phyloP scores from a whole-genome alignment of 64 coral and sea anemone genomes.

The Actinia tenebrosa region DNA sequence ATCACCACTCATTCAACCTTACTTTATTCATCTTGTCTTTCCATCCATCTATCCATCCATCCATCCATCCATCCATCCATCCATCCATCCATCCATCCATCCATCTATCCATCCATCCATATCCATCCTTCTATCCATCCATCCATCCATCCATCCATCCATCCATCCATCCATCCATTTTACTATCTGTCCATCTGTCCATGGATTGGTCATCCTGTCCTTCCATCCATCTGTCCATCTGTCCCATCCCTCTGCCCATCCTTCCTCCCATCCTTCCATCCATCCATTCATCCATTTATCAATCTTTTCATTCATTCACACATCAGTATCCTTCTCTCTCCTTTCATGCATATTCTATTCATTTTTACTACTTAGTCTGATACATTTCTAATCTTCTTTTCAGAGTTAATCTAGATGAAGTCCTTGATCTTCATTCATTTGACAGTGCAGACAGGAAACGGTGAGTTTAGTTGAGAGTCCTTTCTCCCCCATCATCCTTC shows the following conservation, averaged over 20 bases:
- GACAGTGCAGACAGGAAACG: constrained; percentile 38
- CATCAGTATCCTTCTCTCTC: background rate
- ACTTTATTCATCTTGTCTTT: background rate
- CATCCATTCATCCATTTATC: background rate
- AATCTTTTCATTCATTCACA: background rate
- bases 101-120: background rate
- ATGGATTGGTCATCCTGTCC: background rate
- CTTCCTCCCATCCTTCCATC: background rate
- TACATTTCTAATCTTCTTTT: background rate
- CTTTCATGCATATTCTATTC: background rate
- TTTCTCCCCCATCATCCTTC: background rate
- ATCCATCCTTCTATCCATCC: background rate
- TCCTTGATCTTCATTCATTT: constrained; percentile 66
- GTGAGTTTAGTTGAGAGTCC: background rate
- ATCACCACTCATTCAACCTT: too few relatives aligned
- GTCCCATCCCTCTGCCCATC: background rate
- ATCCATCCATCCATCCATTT: background rate
- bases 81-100: background rate
- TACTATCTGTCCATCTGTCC: background rate
- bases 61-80: too few relatives aligned
- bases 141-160: background rate
- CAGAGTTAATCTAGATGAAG: constrained; percentile 46
- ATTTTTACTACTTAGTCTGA: background rate
- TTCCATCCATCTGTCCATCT: background rate
- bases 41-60: background rate